Conservation (phyloP, 2,888 invertebrate genomes). For the Nomada ferruginata region DNA sequence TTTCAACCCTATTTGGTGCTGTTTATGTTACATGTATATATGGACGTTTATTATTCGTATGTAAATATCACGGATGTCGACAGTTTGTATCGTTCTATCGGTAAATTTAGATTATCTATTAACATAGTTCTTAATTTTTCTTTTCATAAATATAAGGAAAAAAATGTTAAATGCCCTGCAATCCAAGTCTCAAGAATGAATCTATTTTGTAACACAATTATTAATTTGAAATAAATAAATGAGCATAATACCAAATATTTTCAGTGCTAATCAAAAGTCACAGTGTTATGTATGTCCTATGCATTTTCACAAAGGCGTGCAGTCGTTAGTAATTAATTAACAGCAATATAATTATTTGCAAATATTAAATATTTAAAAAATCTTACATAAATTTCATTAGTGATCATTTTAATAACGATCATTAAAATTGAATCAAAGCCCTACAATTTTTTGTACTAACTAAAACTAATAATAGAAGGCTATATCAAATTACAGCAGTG, state of each 20-base stretch:
- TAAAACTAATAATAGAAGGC: not conserved
- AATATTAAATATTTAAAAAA: not conserved
- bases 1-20: conserved; percentile 79
- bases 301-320: conserved; percentile 35
- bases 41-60: conserved; percentile 69
- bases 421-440: too few relatives aligned
- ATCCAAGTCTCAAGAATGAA: conserved; percentile 65
- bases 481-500: conserved; percentile 18
- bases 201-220: conserved; percentile 80
- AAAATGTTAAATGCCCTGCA: conserved; percentile 47
- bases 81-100: conserved; percentile 62
- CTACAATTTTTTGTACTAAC: not conserved
- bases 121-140: conserved; percentile 55
- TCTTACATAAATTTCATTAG: not conserved
- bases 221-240: conserved; percentile 78
- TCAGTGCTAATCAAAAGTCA: conserved; percentile 24
- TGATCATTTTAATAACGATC: not conserved
- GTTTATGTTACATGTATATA: conserved; percentile 78
- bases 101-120: conserved; percentile 68
- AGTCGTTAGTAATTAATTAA: conserved; percentile 14
- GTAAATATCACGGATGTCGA: conserved; percentile 76
- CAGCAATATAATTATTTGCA: not conserved
- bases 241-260: conserved; percentile 55
- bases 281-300: conserved; percentile 27
- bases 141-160: conserved; percentile 43